Conservation (phyloP, 2,888 invertebrate genomes). For the Liodrosophila aerea region DNA sequence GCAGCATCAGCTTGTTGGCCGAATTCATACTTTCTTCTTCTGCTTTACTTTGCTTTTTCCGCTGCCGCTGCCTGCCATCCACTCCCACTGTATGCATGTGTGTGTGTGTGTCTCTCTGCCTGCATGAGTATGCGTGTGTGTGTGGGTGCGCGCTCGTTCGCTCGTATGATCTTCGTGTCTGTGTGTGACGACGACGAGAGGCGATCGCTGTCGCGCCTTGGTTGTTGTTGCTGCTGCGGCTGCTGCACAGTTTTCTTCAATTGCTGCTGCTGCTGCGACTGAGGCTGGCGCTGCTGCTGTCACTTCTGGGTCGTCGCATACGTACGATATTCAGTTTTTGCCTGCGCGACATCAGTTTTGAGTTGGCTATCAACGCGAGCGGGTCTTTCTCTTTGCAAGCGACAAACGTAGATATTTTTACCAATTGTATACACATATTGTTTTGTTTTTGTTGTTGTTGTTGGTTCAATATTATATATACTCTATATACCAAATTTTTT, state of each 20-base stretch:
- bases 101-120: constrained; percentile 19
- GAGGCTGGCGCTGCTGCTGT: constrained; percentile 42
- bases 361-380: constrained; percentile 84
- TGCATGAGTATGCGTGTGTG: constrained; percentile 18
- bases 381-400: constrained; percentile 83
- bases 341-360: constrained; percentile 83
- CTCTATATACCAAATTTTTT: constrained; percentile 43
- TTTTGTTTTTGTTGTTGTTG: constrained; percentile 68
- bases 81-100: constrained; percentile 49
- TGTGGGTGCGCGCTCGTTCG: constrained; percentile 28
- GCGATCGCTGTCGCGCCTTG: constrained; percentile 44
- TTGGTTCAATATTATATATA: constrained; percentile 35
- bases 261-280: constrained; percentile 25
- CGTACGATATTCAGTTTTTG: constrained; percentile 73
- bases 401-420: constrained; percentile 81
- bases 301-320: constrained; percentile 67
- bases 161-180: constrained; percentile 40
- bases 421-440: constrained; percentile 69
- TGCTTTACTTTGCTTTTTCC: constrained; percentile 29
- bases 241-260: constrained; percentile 60
- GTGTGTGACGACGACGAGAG: constrained; percentile 40
- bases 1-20: constrained; percentile 37
- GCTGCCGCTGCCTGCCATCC: constrained; percentile 47
- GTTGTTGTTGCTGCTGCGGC: constrained; percentile 25
- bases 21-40: constrained; percentile 64